Conservation (phyloP, 2,888 invertebrate genomes). For the Gisinianus flammeolus region DNA sequence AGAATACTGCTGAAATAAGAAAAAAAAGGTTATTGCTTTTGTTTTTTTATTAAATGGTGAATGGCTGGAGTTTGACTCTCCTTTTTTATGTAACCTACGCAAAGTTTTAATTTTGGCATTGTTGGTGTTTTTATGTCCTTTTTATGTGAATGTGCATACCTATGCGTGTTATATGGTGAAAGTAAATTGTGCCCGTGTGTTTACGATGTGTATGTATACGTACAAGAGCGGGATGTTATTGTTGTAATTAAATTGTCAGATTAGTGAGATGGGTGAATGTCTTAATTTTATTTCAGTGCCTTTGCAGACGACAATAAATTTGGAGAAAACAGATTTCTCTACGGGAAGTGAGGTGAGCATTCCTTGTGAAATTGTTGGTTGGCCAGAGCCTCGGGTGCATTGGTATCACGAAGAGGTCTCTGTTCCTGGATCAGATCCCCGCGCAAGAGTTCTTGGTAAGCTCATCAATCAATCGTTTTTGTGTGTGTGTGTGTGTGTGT, state of each 20-base stretch:
- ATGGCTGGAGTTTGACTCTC: too few relatives aligned
- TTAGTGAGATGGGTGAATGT: neutral
- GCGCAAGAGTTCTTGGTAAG: slow-evolving; percentile 42
- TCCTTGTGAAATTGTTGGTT: slow-evolving; percentile 77
- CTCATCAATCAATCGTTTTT: slow-evolving; percentile 43
- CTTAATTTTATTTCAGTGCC: slow-evolving; percentile 54
- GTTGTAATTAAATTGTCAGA: slow-evolving; percentile 17
- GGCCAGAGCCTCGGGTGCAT: slow-evolving; percentile 75
- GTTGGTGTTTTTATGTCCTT: neutral
- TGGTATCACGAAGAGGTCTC: slow-evolving; percentile 80
- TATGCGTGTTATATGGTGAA: neutral
- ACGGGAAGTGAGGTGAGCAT: slow-evolving; percentile 74
- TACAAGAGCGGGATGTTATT: neutral
- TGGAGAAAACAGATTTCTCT: slow-evolving; percentile 67
- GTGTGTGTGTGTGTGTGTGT: slow-evolving; percentile 5
- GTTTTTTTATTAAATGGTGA: too few relatives aligned
- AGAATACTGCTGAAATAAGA: too few relatives aligned
- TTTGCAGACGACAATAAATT: slow-evolving; percentile 64
- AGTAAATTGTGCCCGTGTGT: neutral
- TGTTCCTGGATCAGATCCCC: slow-evolving; percentile 34
- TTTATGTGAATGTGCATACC: neutral
- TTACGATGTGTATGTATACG: neutral
- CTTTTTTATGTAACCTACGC: too few relatives aligned
- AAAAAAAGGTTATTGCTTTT: too few relatives aligned
- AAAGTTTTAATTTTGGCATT: too few relatives aligned